Evolutionary conservation across 2,113 vertebrate species (phyloP).

Genomic region (Picathartes gymnocephalus): DNA sequence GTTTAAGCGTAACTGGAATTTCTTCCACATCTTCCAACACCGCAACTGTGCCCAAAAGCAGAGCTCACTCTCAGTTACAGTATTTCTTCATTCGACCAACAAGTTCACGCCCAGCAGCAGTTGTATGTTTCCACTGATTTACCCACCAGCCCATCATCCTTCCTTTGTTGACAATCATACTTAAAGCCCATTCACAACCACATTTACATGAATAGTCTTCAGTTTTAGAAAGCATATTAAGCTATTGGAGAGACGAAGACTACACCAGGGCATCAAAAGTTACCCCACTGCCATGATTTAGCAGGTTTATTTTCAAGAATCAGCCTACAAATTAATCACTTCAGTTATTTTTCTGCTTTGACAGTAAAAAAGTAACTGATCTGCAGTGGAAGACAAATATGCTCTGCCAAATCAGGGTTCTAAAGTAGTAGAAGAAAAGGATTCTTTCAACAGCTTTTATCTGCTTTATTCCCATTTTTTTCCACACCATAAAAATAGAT

Average conservation of each 20-base stretch:
- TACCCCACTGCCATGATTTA: not conserved
- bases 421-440: not conserved
- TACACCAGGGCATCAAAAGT: not conserved
- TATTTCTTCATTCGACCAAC: not conserved
- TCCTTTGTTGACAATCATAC: not conserved
- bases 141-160: not conserved
- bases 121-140: not conserved
- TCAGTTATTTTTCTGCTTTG: not conserved
- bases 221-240: not conserved
- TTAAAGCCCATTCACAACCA: not conserved
- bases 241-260: not conserved
- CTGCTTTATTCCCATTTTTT: not conserved
- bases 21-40: conserved; percentile 12
- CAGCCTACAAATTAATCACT: not conserved
- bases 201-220: not conserved
- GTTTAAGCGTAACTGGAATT: not conserved
- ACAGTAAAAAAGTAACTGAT: not conserved
- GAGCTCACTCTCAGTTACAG: not conserved
- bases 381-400: not conserved
- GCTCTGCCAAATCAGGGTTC: not conserved
- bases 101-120: not conserved
- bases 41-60: not conserved
- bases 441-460: not conserved
- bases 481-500: not conserved
- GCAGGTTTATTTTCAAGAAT: not conserved